These are phyloP conservation scores for Nettapus auritus DNA, from an alignment of 2,113 vertebrate genomes.

Conservation along the genomic window DNA sequence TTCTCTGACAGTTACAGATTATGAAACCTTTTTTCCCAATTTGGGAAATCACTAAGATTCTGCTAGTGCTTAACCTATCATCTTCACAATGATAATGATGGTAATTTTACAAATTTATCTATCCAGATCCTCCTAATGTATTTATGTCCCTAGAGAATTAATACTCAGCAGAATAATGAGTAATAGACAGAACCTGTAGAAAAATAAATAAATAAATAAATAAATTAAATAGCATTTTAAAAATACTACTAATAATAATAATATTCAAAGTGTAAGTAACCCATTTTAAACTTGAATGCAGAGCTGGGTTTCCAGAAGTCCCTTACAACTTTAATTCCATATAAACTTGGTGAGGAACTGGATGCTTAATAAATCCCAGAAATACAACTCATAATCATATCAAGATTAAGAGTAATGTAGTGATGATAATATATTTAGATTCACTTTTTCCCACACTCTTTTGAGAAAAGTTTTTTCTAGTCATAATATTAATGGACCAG, in stretches of 20 bases:
- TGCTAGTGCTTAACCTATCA: not conserved
- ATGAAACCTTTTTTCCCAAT: not conserved
- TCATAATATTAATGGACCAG: not conserved
- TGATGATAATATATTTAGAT: not conserved
- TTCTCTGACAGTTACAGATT: not conserved
- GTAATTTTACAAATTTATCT: not conserved
- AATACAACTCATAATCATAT: not conserved
- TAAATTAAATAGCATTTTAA: too few species aligned
- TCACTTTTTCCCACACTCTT: not conserved
- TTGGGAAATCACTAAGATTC: not conserved
- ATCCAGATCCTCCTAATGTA: not conserved
- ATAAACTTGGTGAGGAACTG: not conserved
- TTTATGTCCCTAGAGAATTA: not conserved
- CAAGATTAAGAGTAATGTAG: not conserved
- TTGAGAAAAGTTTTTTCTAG: not conserved
- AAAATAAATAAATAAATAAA: too few species aligned
- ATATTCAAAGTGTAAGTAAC: not conserved
- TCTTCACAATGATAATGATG: not conserved
- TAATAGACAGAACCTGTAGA: not conserved
- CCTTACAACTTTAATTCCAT: not conserved
- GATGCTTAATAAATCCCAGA: not conserved
- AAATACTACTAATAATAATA: not conserved
- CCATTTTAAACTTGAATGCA: not conserved
- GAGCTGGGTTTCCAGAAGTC: not conserved
- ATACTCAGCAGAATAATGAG: not conserved